Evolutionary conservation across 37 sponge, comb jelly and placozoan genomes (phyloP), one percentile per base, ranked within the genome.

Genomic region (Beroe forskalii): DNA sequence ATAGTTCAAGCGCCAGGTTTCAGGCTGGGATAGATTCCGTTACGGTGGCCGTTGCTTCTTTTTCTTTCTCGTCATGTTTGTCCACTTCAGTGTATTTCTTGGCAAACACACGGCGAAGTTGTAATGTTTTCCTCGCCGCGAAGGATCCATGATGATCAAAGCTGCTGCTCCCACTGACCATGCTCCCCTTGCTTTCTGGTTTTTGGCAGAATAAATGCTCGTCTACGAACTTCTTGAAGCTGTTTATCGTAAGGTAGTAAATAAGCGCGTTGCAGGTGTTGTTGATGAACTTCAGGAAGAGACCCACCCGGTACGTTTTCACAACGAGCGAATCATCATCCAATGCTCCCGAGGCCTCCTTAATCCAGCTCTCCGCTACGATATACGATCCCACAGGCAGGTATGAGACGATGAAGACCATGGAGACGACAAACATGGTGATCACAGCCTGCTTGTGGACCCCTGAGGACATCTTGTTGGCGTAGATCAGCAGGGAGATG

Each of bases 371-470:
- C 38, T 69, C 72, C 2, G 72, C 38, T 35, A 33, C 38, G 1
- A 69, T 31, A 37, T 80, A 80, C 43, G 35, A 32, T 8, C 86
- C 86, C 9, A 80, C 35, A 22, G 86, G 86, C 4, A 37, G 38
- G 31, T 80, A 80, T 32, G 86, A 80, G 1, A 80, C 40, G 42
- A 32, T 4, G 28, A 44, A 80, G 3, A 80, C 55, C 30, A 44
- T 20, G 14, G 86, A 80, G 1, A 80, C 55, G 23, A 37, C n/a
- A n/a, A 80, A 0, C 55, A 80, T 44, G 0, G 86, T 80, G 0
- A 80, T 24, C 4, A 80, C 55, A n/a, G 86, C 86, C 48, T 44
- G 44, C 55, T 44, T 41, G 86, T 80, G 86, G n/a, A 80, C 40
- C 66, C 66, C 66, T 43, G 48, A 19, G 28, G 43, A 6, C 44